A percentile compares a stretch with the other conserved stretches of the same genome.
phyloP scores from a whole-genome alignment of 1,140 invertebrate genomes.

The Delia radicum region DNA sequence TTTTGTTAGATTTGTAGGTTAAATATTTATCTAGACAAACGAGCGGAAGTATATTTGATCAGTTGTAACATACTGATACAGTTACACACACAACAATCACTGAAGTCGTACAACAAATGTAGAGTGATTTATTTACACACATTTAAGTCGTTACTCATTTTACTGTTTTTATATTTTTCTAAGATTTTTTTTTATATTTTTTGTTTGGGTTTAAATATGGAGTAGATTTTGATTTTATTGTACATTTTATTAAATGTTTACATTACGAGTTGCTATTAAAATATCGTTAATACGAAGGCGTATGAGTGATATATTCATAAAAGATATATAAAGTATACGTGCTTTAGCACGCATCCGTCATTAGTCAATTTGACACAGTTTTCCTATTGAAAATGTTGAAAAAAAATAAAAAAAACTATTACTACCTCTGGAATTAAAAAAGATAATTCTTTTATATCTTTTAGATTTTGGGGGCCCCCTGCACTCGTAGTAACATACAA shows the following conservation, averaged over 20 bases:
- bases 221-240: not conserved
- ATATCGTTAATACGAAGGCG: not conserved
- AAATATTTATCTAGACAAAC: conserved; percentile 53
- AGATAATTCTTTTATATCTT: too few relatives aligned
- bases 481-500: too few relatives aligned
- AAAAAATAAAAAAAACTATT: too few relatives aligned
- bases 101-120: conserved; percentile 5
- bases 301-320: not conserved
- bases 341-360: too few relatives aligned
- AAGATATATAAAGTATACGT: too few relatives aligned
- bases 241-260: not conserved
- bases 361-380: too few relatives aligned
- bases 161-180: not conserved
- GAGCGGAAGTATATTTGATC: conserved; percentile 33
- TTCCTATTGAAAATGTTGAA: too few relatives aligned
- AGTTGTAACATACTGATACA: not conserved
- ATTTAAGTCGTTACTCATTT: not conserved
- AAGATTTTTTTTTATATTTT: not conserved
- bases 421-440: too few relatives aligned
- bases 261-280: not conserved
- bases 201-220: not conserved
- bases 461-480: too few relatives aligned
- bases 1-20: conserved; percentile 30
- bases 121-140: conserved; percentile 22
- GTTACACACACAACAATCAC: not conserved